Evolutionary conservation across 2,113 vertebrate genomes (phyloP).

Genomic region (Bothrops jararaca): DNA sequence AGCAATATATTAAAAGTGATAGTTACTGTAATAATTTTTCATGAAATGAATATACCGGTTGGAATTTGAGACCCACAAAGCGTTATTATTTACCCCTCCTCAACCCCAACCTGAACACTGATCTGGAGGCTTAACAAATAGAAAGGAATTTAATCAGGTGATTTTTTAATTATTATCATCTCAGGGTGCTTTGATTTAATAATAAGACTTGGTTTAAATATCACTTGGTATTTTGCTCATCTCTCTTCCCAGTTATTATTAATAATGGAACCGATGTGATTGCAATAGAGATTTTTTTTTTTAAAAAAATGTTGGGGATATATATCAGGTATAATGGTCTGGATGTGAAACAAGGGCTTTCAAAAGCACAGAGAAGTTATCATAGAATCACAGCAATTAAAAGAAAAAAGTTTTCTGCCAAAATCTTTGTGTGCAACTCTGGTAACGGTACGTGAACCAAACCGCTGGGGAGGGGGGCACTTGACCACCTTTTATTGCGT

Average conservation of each 20-base stretch:
- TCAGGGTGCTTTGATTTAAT: slow-evolving; percentile 53
- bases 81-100: slow-evolving; percentile 55
- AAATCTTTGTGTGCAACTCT: neutral
- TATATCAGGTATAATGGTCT: slow-evolving; percentile 10
- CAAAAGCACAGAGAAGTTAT: slow-evolving; percentile 7
- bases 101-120: slow-evolving; percentile 30
- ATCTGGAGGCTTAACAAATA: slow-evolving; percentile 53
- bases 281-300: slow-evolving; percentile 34
- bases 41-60: slow-evolving; percentile 47
- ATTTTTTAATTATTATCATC: slow-evolving; percentile 36
- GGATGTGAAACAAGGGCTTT: neutral
- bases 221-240: slow-evolving; percentile 46
- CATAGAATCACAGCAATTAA: neutral
- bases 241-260: slow-evolving; percentile 39
- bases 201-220: slow-evolving; percentile 53
- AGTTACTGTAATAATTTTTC: slow-evolving; percentile 43
- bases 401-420: neutral
- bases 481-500: no score
- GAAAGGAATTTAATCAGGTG: slow-evolving; percentile 56
- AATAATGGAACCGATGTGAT: slow-evolving; percentile 37
- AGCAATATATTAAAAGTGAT: slow-evolving; percentile 32
- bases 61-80: slow-evolving; percentile 45
- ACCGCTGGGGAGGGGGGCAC: no score
- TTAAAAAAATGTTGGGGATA: slow-evolving; percentile 38
- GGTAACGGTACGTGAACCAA: neutral